A percentile compares a stretch with the other conserved stretches of the same genome.
These are phyloP conservation scores for Apostichopus californicus DNA, from an alignment of 35 echinoderm and acorn worm genomes.

Conservation along the genomic window DNA sequence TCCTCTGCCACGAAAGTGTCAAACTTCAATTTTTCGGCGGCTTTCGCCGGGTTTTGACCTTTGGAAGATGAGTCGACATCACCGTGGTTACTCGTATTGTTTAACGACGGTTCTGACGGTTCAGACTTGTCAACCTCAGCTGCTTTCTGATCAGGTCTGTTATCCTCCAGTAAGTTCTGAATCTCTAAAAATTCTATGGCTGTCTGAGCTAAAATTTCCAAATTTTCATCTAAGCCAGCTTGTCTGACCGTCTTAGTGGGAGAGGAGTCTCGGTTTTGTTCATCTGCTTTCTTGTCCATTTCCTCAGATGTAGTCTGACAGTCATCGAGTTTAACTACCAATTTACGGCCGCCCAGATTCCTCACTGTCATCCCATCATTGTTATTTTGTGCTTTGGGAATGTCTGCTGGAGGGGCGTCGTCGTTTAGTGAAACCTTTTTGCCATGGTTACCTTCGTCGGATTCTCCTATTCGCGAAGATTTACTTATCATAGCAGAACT, in stretches of 20 bases:
- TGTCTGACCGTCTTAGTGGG: not conserved
- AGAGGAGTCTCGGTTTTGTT: not conserved
- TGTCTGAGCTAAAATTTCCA: constrained; percentile 51
- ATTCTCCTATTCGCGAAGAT: not conserved
- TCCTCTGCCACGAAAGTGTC: constrained; percentile 42
- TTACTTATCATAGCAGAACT: not conserved
- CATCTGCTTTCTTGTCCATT: not conserved
- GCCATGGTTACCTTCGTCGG: not conserved
- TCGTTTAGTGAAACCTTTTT: not conserved
- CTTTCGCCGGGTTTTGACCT: not conserved
- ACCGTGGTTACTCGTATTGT: not conserved
- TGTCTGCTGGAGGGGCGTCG: not conserved
- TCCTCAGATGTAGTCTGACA: not conserved
- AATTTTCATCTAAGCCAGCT: constrained; percentile 39
- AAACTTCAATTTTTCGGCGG: constrained; percentile 52
- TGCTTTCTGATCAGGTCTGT: not conserved
- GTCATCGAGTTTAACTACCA: not conserved
- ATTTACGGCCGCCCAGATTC: not conserved
- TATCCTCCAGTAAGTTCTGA: constrained; percentile 21
- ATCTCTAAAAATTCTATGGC: constrained; percentile 46
- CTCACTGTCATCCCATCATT: not conserved
- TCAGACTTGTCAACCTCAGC: not conserved
- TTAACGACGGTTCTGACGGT: not conserved
- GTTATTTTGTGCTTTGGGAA: not conserved
- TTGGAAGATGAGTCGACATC: not conserved